These are phyloP conservation scores for Dorcus parallelipipedus DNA, from an alignment of 2,888 invertebrate species.

Conservation along the genomic window DNA sequence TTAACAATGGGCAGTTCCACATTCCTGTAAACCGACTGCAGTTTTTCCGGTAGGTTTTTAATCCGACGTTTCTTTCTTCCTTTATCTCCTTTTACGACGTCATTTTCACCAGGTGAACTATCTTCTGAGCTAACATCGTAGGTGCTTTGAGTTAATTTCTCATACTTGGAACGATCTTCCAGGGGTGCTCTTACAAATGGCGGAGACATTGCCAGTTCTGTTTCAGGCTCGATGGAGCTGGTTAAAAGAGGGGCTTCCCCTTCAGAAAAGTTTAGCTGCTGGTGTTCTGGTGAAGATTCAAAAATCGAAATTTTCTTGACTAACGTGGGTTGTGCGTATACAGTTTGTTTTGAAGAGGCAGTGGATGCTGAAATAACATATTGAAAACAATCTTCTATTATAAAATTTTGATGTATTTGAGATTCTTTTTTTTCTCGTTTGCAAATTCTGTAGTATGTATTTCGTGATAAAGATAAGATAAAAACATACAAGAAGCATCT, in stretches of 20 bases:
- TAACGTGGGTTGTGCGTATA: conserved; percentile 7
- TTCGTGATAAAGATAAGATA: neutral
- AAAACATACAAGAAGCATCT: conserved; percentile 20
- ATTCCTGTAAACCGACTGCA: conserved; percentile 54
- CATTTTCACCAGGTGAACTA: conserved; percentile 49
- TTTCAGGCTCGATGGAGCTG: conserved; percentile 38
- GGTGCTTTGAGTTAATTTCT: conserved; percentile 63
- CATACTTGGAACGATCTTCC: conserved; percentile 74
- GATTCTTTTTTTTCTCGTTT: neutral
- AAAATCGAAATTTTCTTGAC: conserved; percentile 14
- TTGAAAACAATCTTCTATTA: neutral
- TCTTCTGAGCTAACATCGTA: conserved; percentile 56
- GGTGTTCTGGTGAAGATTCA: conserved; percentile 28
- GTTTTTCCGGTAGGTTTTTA: conserved; percentile 54
- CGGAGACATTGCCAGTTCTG: conserved; percentile 43
- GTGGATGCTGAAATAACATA: conserved; percentile 19
- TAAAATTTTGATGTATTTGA: neutral
- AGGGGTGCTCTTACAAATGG: conserved; percentile 61
- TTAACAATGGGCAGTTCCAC: conserved; percentile 51
- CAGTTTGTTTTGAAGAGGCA: conserved; percentile 8
- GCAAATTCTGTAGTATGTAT: neutral
- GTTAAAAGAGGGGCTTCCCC: conserved; percentile 48
- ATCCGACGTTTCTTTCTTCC: conserved; percentile 42
- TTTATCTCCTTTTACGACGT: conserved; percentile 42
- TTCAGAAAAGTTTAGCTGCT: conserved; percentile 34